A percentile compares a stretch with the other conserved stretches of the same genome.
These are phyloP conservation scores for Apogon hyalosoma DNA, from an alignment of 2,797 vertebrate genomes.

Conservation along the genomic window DNA sequence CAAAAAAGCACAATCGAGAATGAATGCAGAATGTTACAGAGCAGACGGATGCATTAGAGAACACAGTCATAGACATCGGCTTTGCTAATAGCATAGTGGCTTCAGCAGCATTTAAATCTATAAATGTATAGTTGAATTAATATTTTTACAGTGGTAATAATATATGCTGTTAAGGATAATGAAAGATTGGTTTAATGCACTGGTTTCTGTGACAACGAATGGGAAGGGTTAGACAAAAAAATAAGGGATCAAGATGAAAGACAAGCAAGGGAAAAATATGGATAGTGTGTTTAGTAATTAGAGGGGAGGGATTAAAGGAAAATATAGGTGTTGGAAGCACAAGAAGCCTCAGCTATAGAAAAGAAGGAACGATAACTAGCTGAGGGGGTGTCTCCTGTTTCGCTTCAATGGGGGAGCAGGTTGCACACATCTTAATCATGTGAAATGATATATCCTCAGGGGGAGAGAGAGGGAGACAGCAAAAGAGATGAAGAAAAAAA, in stretches of 20 bases:
- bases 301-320: conserved; percentile 46
- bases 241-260: conserved; percentile 18
- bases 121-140: conserved; percentile 42
- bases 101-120: conserved; percentile 42
- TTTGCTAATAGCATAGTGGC: conserved; percentile 55
- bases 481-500: conserved; percentile 36
- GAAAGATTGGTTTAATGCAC: conserved; percentile 3
- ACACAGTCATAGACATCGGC: conserved; percentile 31
- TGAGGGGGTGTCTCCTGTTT: conserved; percentile 48
- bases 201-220: neutral
- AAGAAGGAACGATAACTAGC: conserved; percentile 38
- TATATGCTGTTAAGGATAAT: conserved; percentile 13
- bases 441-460: conserved; percentile 65
- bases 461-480: conserved; percentile 30
- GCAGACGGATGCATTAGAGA: conserved; percentile 50
- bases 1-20: conserved; percentile 17
- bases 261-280: neutral
- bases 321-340: neutral
- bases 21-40: conserved; percentile 37
- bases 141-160: conserved; percentile 13
- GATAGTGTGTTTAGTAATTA: conserved; percentile 46
- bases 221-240: conserved; percentile 21
- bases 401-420: conserved; percentile 46
- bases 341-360: conserved; percentile 1
- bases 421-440: conserved; percentile 69